Conservation (phyloP, 2,113 vertebrate genomes). For the Falco punctatus region DNA sequence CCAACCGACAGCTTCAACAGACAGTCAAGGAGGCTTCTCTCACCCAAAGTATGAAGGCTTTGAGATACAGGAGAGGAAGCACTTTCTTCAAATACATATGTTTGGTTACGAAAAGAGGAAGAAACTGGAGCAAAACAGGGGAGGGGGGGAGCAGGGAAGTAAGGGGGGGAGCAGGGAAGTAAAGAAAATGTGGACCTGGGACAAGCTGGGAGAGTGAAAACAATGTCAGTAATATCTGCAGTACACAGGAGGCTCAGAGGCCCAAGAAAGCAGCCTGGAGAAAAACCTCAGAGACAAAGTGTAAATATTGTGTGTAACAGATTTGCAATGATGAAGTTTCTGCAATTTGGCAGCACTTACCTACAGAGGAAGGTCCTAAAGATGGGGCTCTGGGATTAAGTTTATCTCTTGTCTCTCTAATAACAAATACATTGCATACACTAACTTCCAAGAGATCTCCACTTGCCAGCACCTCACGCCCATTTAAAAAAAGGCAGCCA, state of each 20-base stretch:
- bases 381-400: not conserved
- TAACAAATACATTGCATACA: not conserved
- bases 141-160: no score
- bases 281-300: not conserved
- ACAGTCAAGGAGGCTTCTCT: not conserved
- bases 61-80: not conserved
- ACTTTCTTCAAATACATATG: not conserved
- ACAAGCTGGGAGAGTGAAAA: not conserved
- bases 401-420: not conserved
- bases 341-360: not conserved
- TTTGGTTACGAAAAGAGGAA: not conserved
- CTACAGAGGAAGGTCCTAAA: not conserved
- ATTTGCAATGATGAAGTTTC: not conserved
- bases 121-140: not conserved
- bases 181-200: not conserved
- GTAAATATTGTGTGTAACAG: not conserved
- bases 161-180: no score
- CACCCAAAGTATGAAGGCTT: not conserved
- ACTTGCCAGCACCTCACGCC: not conserved
- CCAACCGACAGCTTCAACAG: accelerated
- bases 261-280: not conserved
- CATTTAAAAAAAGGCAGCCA: not conserved
- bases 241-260: not conserved
- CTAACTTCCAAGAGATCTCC: not conserved
- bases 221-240: not conserved